phyloP scores from a whole-genome alignment of 2,888 invertebrate species.

The Chloroclystis v-ata region DNA sequence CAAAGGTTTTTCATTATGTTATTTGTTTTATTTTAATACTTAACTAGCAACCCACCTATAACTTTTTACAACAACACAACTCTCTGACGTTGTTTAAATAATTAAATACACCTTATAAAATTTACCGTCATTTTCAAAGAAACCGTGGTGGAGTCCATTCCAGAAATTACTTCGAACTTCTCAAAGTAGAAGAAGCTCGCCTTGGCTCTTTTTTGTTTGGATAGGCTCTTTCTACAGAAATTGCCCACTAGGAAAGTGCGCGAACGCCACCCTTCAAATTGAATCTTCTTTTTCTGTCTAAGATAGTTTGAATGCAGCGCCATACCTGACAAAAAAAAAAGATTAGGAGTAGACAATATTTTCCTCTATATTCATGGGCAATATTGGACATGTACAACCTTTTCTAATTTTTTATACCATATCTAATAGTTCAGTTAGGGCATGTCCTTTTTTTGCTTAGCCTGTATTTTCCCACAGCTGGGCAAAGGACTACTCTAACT shows the following conservation, averaged over 20 bases:
- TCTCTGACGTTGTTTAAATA: no score
- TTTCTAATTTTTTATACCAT: no score
- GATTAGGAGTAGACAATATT: background rate
- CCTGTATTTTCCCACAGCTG: no score
- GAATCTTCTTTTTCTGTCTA: slow-evolving; percentile 35
- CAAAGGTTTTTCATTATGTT: no score
- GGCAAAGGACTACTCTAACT: no score
- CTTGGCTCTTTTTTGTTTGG: slow-evolving; percentile 26
- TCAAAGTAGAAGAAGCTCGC: slow-evolving; percentile 55
- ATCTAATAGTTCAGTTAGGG: no score
- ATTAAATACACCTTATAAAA: background rate
- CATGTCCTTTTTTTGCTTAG: no score
- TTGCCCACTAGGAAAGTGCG: slow-evolving; percentile 51
- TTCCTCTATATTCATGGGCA: no score
- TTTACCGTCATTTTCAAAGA: slow-evolving; percentile 36
- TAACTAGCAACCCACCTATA: no score
- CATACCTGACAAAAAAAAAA: slow-evolving; percentile 35
- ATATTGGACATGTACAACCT: no score
- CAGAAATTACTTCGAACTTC: slow-evolving; percentile 50
- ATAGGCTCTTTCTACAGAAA: slow-evolving; percentile 44
- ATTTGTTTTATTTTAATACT: no score
- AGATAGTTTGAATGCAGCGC: slow-evolving; percentile 43
- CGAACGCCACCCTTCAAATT: slow-evolving; percentile 51
- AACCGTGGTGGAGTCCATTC: slow-evolving; percentile 40
- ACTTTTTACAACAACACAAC: no score